Percentiles rank a stretch among this genome's conserved stretches.
phyloP scores from a whole-genome alignment of 2,888 invertebrate species.

The Ophion costatus region DNA sequence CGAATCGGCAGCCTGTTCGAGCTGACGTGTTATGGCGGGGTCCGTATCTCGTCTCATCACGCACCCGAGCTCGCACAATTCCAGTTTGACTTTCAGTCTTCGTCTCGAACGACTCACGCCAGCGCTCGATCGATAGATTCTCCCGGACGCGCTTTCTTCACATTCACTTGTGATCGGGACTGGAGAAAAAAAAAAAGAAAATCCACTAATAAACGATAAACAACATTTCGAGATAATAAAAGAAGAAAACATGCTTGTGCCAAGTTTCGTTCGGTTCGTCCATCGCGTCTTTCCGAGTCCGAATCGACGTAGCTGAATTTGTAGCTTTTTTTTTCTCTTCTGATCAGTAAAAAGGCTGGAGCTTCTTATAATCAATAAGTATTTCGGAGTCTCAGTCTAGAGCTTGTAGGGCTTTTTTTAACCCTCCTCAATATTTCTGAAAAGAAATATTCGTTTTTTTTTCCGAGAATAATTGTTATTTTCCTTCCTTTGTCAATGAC shows the following conservation, averaged over 20 bases:
- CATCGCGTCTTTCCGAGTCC: too few species aligned
- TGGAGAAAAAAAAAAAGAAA: conserved; percentile 15
- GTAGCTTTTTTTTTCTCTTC: too few species aligned
- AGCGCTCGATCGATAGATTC: conserved; percentile 38
- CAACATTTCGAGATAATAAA: not conserved
- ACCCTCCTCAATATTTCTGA: too few species aligned
- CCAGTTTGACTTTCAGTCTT: conserved; percentile 56
- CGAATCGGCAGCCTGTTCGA: conserved; percentile 9
- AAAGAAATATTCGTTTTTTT: not conserved
- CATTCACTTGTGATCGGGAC: conserved; percentile 32
- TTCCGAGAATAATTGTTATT: not conserved
- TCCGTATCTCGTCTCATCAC: conserved; percentile 14
- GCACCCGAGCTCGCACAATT: conserved; percentile 25
- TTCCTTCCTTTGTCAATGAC: not conserved
- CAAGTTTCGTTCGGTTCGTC: too few species aligned
- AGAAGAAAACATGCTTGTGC: too few species aligned
- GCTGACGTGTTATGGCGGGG: conserved; percentile 6
- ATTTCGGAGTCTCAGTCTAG: too few species aligned
- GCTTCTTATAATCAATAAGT: too few species aligned
- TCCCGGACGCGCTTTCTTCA: conserved; percentile 38
- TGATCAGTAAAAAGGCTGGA: too few species aligned
- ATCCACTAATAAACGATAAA: not conserved
- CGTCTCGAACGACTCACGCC: conserved; percentile 28
- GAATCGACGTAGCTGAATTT: too few species aligned
- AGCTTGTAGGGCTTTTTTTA: too few species aligned